Percentiles rank a stretch among this genome's conserved stretches.
These are phyloP conservation scores for Lithobates sylvaticus DNA, from an alignment of 2,797 vertebrate species.

Conservation along the genomic window DNA sequence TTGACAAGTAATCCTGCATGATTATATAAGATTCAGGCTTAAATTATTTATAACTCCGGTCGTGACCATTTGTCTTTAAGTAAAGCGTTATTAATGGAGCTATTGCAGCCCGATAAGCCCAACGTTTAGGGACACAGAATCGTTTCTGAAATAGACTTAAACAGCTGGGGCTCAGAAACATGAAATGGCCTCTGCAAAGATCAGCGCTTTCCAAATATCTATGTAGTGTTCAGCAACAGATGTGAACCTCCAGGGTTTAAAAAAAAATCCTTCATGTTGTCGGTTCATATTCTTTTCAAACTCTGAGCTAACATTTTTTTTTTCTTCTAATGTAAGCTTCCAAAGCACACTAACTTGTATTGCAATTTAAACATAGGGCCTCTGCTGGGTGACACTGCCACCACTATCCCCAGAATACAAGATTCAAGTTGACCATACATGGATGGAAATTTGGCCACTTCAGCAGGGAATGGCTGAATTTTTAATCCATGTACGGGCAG, in stretches of 20 bases:
- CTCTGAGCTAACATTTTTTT: slow-evolving; percentile 19
- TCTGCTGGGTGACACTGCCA: neutral
- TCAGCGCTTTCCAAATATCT: neutral
- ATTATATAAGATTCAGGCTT: too few relatives aligned
- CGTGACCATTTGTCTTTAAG: neutral
- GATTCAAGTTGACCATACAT: neutral
- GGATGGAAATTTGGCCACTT: too few relatives aligned
- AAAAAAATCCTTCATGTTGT: slow-evolving; percentile 16
- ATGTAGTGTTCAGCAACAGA: slow-evolving; percentile 11
- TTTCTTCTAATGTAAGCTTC: slow-evolving; percentile 10
- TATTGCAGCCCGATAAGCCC: neutral
- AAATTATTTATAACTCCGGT: neutral
- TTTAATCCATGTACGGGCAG: too few relatives aligned
- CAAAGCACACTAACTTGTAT: slow-evolving; percentile 9
- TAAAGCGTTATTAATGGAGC: too few relatives aligned
- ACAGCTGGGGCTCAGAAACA: slow-evolving; percentile 18
- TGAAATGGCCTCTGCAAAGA: slow-evolving; percentile 12
- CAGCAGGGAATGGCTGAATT: too few relatives aligned
- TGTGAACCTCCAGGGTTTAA: slow-evolving; percentile 17
- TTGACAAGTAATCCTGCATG: too few relatives aligned
- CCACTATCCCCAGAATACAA: neutral
- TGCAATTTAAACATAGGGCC: slow-evolving; percentile 15
- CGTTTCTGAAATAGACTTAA: slow-evolving; percentile 36
- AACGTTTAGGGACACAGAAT: neutral
- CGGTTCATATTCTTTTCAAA: slow-evolving; percentile 58